These are phyloP conservation scores for Paracyclopina nana DNA, from an alignment of 1,140 invertebrate genomes.

Conservation along the genomic window DNA sequence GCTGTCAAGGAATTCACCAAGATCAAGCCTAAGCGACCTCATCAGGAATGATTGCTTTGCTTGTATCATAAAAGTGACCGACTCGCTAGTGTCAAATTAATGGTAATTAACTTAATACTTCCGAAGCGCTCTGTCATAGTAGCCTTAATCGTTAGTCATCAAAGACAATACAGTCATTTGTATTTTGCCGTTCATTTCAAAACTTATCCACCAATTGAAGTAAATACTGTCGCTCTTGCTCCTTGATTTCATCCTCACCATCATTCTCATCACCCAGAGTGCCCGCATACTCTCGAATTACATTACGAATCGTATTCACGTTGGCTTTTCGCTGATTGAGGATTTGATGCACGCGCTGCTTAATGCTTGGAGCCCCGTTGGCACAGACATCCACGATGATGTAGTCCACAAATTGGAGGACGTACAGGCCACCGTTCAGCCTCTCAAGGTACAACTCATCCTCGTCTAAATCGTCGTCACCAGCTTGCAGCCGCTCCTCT, in stretches of 20 bases:
- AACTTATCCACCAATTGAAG: slow-evolving; percentile 83
- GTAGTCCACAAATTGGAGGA: slow-evolving; percentile 83
- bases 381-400: slow-evolving; percentile 81
- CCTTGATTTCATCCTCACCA: slow-evolving; percentile 57
- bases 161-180: too few relatives aligned
- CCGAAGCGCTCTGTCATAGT: too few relatives aligned
- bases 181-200: too few relatives aligned
- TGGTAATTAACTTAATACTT: too few relatives aligned
- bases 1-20: too few relatives aligned
- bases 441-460: slow-evolving; percentile 69
- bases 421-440: slow-evolving; percentile 80
- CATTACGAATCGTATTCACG: slow-evolving; percentile 77
- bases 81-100: too few relatives aligned
- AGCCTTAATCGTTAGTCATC: too few relatives aligned
- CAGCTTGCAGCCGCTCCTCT: slow-evolving; percentile 37
- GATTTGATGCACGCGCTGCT: slow-evolving; percentile 70
- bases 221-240: slow-evolving; percentile 59
- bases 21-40: too few relatives aligned
- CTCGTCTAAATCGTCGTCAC: slow-evolving; percentile 38
- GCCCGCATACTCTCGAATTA: slow-evolving; percentile 89
- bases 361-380: slow-evolving; percentile 46
- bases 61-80: too few relatives aligned
- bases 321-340: slow-evolving; percentile 70
- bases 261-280: slow-evolving; percentile 75
- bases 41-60: too few relatives aligned